phyloP scores from a whole-genome alignment of 2,888 invertebrate genomes.

The Synanthedon andrenaeformis region DNA sequence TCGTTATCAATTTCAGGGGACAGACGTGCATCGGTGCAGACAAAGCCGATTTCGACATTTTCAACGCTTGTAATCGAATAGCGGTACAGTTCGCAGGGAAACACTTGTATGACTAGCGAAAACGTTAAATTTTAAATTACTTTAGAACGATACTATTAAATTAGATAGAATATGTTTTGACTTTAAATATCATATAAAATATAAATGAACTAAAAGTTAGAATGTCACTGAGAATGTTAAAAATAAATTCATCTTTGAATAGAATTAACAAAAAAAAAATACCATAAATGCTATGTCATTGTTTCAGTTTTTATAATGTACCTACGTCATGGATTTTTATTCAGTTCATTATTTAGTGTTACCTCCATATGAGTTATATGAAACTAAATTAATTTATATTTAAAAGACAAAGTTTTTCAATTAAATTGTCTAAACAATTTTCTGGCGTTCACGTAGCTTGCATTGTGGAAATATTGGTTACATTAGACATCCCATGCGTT shows the following conservation, averaged over 20 bases:
- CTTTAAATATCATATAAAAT: too few species aligned
- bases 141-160: background rate
- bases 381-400: too few species aligned
- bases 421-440: too few species aligned
- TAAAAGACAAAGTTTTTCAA: too few species aligned
- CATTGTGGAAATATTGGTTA: background rate
- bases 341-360: too few species aligned
- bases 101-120: background rate
- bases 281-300: background rate
- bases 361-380: too few species aligned
- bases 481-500: background rate
- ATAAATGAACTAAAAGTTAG: too few species aligned
- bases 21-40: constrained; percentile 42
- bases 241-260: background rate
- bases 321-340: too few species aligned
- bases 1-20: constrained; percentile 35
- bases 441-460: too few species aligned
- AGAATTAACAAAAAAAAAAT: background rate
- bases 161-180: background rate
- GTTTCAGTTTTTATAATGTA: too few species aligned
- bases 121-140: background rate
- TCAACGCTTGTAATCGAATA: constrained; percentile 42
- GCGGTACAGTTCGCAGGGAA: constrained; percentile 24
- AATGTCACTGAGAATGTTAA: too few species aligned
- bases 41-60: constrained; percentile 19